Conservation (phyloP, 37 sponge, comb jelly and placozoan species). For the Eunapius fragilis region DNA sequence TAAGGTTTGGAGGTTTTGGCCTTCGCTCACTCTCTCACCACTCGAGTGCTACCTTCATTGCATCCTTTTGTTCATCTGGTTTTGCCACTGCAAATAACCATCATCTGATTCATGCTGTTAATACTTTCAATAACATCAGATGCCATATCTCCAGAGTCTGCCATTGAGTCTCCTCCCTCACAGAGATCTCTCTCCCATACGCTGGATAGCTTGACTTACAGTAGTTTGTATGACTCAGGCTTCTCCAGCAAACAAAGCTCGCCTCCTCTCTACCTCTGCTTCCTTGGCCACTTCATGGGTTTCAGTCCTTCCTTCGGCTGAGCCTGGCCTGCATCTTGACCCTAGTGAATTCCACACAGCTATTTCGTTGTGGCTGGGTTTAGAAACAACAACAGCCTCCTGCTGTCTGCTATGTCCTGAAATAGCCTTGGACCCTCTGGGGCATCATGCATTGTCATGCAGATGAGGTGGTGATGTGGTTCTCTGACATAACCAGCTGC, state of each 20-base stretch:
- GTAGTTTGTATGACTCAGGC: background rate
- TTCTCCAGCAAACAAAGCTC: background rate
- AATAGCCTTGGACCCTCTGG: background rate
- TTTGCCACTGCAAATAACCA: background rate
- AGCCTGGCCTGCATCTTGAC: background rate
- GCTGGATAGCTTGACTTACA: background rate
- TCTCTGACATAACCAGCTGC: background rate
- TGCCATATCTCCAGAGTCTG: background rate
- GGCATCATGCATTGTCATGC: background rate
- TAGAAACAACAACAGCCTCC: background rate
- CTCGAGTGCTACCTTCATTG: background rate
- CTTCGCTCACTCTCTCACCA: background rate
- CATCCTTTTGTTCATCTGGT: background rate
- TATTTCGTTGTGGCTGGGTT: background rate
- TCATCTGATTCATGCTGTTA: background rate
- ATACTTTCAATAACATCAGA: background rate
- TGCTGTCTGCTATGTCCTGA: background rate
- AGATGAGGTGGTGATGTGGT: background rate
- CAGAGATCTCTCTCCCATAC: background rate
- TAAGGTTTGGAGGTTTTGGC: background rate
- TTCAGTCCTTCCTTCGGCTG: background rate
- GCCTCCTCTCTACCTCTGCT: background rate
- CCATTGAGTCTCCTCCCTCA: background rate
- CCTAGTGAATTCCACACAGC: background rate
- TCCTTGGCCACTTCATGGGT: background rate